These are phyloP conservation scores for Bombus impatiens DNA, from an alignment of 1,140 invertebrate genomes.

Conservation along the genomic window DNA sequence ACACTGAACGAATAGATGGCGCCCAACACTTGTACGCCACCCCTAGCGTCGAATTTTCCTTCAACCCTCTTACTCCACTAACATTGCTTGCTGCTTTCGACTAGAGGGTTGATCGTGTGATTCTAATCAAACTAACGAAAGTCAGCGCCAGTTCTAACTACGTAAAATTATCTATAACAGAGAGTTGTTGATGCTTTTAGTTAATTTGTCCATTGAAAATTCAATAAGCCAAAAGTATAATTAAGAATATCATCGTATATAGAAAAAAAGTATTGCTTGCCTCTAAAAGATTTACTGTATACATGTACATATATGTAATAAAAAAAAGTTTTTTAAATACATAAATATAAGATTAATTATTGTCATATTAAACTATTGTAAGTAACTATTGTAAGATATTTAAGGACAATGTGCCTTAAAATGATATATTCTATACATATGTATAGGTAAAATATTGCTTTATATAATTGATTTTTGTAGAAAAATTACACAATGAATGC, in stretches of 20 bases:
- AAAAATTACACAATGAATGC: neutral
- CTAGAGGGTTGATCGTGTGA: slow-evolving; percentile 42
- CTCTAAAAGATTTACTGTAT: neutral
- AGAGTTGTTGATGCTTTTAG: neutral
- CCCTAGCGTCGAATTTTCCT: slow-evolving; percentile 53
- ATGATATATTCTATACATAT: too few relatives aligned
- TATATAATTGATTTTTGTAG: neutral
- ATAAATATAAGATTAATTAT: neutral
- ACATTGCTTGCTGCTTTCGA: neutral
- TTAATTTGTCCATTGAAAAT: neutral
- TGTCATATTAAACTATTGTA: neutral
- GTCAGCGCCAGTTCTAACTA: slow-evolving; percentile 9
- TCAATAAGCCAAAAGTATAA: neutral
- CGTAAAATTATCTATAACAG: neutral
- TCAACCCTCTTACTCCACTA: slow-evolving; percentile 32
- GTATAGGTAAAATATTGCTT: neutral
- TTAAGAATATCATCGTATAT: neutral
- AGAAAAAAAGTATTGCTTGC: neutral
- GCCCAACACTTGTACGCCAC: slow-evolving; percentile 61
- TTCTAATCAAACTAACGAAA: slow-evolving; percentile 25
- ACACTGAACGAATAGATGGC: slow-evolving; percentile 74
- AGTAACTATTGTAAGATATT: too few relatives aligned
- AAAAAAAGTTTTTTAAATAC: neutral
- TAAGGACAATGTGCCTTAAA: too few relatives aligned
- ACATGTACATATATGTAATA: neutral